phyloP scores from a whole-genome alignment of 2,888 invertebrate species.

The Melanargia galathea region DNA sequence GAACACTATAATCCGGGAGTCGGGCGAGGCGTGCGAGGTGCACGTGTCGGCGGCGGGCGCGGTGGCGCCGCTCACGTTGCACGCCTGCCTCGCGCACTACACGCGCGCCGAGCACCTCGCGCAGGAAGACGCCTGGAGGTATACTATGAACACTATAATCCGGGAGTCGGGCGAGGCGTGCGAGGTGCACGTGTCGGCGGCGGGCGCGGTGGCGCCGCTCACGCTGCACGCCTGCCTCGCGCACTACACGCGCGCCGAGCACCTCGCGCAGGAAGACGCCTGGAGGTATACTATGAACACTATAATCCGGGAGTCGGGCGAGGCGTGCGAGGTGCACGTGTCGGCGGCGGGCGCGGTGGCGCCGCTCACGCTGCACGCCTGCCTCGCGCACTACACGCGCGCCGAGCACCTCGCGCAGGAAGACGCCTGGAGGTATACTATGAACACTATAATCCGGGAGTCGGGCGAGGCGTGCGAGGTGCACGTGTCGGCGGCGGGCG shows the following conservation, averaged over 20 bases:
- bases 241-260: constrained; percentile 93
- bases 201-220: constrained; percentile 83
- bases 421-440: constrained; percentile 96
- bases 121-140: constrained; percentile 96
- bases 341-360: constrained; percentile 80
- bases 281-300: too few relatives aligned
- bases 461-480: constrained; percentile 86
- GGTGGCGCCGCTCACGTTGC: constrained; percentile 90
- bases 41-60: constrained; percentile 84
- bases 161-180: constrained; percentile 80
- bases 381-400: constrained; percentile 93
- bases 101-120: constrained; percentile 93
- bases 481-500: constrained; percentile 84
- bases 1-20: too few relatives aligned
- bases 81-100: constrained; percentile 95
- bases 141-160: too few relatives aligned
- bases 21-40: constrained; percentile 86
- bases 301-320: constrained; percentile 55
- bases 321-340: constrained; percentile 90
- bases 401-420: constrained; percentile 94
- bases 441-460: too few relatives aligned
- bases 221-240: constrained; percentile 97
- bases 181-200: constrained; percentile 89
- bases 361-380: constrained; percentile 94
- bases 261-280: constrained; percentile 94